Conservation (phyloP, 1,140 invertebrate species). For the Platyscapa corneri region DNA sequence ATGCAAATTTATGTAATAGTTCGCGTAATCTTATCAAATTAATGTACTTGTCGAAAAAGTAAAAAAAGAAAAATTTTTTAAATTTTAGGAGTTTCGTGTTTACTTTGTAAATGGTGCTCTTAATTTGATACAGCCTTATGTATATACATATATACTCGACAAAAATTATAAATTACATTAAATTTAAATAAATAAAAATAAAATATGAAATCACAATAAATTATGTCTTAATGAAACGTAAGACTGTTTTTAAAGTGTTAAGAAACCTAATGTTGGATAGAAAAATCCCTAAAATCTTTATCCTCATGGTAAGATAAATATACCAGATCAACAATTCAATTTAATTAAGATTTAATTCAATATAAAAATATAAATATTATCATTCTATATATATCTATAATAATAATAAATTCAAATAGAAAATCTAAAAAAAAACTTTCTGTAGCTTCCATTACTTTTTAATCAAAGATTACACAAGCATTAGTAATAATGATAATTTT, state of each 20-base stretch:
- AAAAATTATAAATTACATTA: constrained; percentile 47
- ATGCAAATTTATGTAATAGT: constrained; percentile 32
- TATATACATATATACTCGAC: constrained; percentile 51
- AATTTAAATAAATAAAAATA: constrained; percentile 35
- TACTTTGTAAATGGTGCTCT: constrained; percentile 50
- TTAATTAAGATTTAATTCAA: not conserved
- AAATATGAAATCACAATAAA: constrained; percentile 24
- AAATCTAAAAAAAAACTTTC: no score
- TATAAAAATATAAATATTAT: not conserved
- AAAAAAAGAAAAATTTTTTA: constrained; percentile 34
- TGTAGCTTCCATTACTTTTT: no score
- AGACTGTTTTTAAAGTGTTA: not conserved
- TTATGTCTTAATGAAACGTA: not conserved
- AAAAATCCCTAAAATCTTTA: not conserved
- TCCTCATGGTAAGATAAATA: not conserved
- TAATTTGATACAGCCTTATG: constrained; percentile 53
- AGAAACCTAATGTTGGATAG: not conserved
- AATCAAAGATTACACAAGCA: no score
- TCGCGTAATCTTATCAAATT: constrained; percentile 37
- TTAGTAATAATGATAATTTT: no score
- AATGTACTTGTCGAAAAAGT: constrained; percentile 34
- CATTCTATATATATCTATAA: no score
- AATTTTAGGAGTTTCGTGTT: constrained; percentile 32
- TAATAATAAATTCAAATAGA: no score
- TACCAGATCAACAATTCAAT: not conserved